phyloP scores from a whole-genome alignment of 1,140 invertebrate species.

The Lithobius niger region DNA sequence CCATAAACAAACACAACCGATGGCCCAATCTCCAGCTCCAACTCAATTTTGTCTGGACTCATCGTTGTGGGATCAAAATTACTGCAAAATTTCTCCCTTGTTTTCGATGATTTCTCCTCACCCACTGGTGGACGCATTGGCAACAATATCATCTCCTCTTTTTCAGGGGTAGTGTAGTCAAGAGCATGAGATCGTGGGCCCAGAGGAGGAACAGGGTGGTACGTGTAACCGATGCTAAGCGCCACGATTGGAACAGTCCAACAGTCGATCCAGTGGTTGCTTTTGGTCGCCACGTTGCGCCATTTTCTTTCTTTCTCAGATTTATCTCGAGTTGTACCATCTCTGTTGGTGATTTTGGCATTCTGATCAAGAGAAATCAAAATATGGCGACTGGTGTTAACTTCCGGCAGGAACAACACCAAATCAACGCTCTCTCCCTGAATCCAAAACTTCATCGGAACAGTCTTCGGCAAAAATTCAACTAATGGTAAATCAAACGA shows the following conservation, averaged over 20 bases:
- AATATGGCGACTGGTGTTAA: constrained; percentile 69
- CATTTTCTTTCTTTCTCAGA: constrained; percentile 51
- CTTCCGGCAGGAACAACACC: constrained; percentile 76
- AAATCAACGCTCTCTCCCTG: constrained; percentile 86
- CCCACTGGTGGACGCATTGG: constrained; percentile 68
- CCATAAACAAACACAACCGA: constrained; percentile 81
- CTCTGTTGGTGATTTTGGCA: constrained; percentile 65
- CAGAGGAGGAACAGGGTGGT: constrained; percentile 76
- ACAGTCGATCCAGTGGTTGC: constrained; percentile 83
- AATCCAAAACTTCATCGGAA: constrained; percentile 81
- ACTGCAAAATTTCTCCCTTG: constrained; percentile 34
- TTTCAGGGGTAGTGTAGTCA: constrained; percentile 82
- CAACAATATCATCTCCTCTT: constrained; percentile 79
- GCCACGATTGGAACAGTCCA: constrained; percentile 89
- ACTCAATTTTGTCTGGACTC: constrained; percentile 67
- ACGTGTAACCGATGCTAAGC: constrained; percentile 75
- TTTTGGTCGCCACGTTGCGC: constrained; percentile 68
- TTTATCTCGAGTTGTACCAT: constrained; percentile 39
- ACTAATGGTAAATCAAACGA: constrained; percentile 83
- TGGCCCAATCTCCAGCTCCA: constrained; percentile 86
- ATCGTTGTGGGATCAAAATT: constrained; percentile 77
- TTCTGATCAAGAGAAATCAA: constrained; percentile 75
- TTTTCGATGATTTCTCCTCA: constrained; percentile 7
- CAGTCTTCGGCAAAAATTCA: constrained; percentile 75
- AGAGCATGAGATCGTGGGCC: constrained; percentile 66